Evolutionary conservation across 2,888 invertebrate species (phyloP).

Genomic region (Nesidiocoris tenuis): DNA sequence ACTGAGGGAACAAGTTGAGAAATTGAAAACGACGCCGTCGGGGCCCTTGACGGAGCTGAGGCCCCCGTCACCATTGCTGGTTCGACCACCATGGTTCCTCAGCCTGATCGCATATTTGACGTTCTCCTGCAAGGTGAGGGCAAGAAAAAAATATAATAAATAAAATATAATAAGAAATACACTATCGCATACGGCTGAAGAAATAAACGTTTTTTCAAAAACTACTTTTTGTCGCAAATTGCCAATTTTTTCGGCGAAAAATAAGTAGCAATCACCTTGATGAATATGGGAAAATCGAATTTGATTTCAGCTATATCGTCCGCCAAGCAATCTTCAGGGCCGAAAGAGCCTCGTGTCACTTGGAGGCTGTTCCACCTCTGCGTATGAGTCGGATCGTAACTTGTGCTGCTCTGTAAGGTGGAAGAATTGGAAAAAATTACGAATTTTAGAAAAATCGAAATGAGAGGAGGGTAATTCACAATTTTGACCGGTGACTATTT

Average conservation of each 20-base stretch:
- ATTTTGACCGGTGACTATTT: not conserved
- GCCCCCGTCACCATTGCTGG: conserved; percentile 93
- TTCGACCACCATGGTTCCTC: conserved; percentile 86
- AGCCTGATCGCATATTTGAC: conserved; percentile 84
- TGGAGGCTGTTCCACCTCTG: conserved; percentile 89
- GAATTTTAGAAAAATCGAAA: too few relatives aligned
- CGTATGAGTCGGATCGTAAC: conserved; percentile 61
- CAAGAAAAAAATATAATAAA: not conserved
- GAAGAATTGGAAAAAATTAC: not conserved
- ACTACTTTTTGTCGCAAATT: too few relatives aligned
- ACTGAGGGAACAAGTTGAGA: conserved; percentile 86
- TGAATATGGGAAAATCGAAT: conserved; percentile 81
- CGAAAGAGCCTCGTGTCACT: conserved; percentile 77
- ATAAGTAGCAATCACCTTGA: conserved; percentile 64
- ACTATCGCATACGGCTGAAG: not conserved
- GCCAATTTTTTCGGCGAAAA: too few relatives aligned
- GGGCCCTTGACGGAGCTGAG: conserved; percentile 84
- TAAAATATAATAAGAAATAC: not conserved
- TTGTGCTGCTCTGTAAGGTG: conserved; percentile 48
- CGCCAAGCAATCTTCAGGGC: conserved; percentile 74
- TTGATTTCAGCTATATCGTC: conserved; percentile 88
- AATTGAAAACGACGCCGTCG: conserved; percentile 88
- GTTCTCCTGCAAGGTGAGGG: conserved; percentile 64
- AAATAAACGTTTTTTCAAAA: too few relatives aligned
- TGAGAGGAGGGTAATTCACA: too few relatives aligned